phyloP scores from a whole-genome alignment of 2,113 vertebrate species.

The Oryzias melastigma region DNA sequence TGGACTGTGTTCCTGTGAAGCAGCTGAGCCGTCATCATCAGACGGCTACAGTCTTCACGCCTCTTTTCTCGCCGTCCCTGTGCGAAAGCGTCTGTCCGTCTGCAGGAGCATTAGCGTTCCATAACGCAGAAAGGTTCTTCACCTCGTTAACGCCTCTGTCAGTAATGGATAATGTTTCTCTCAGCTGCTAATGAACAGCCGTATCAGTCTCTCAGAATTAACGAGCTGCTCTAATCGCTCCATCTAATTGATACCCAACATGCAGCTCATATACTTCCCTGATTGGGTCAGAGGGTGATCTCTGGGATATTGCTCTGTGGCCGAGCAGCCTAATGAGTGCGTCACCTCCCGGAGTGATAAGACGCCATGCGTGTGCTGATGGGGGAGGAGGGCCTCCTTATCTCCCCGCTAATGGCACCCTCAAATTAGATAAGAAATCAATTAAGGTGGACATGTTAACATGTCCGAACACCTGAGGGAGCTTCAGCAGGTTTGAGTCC shows the following conservation, averaged over 20 bases:
- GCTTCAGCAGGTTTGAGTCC: neutral
- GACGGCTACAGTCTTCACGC: too few species aligned
- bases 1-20: too few species aligned
- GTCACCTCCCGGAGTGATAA: constrained; percentile 58
- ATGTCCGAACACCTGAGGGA: constrained; percentile 13
- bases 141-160: constrained; percentile 52
- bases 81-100: neutral
- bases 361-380: constrained; percentile 52
- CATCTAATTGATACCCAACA: constrained; percentile 60
- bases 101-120: constrained; percentile 18
- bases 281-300: constrained; percentile 53
- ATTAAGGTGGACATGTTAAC: constrained; percentile 50
- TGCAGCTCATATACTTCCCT: constrained; percentile 46
- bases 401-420: constrained; percentile 51
- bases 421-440: constrained; percentile 53
- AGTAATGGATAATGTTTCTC: constrained; percentile 52
- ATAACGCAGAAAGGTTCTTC: constrained; percentile 28
- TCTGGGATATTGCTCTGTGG: constrained; percentile 43
- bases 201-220: constrained; percentile 53
- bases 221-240: constrained; percentile 53
- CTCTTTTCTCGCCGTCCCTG: too few species aligned
- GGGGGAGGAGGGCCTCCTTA: constrained; percentile 56
- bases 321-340: constrained; percentile 53
- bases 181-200: constrained; percentile 51
- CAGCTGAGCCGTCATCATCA: too few species aligned